Base-by-base conservation (phyloP, 2,797 vertebrate genomes). In the Enteromius paludinosus region DNA sequence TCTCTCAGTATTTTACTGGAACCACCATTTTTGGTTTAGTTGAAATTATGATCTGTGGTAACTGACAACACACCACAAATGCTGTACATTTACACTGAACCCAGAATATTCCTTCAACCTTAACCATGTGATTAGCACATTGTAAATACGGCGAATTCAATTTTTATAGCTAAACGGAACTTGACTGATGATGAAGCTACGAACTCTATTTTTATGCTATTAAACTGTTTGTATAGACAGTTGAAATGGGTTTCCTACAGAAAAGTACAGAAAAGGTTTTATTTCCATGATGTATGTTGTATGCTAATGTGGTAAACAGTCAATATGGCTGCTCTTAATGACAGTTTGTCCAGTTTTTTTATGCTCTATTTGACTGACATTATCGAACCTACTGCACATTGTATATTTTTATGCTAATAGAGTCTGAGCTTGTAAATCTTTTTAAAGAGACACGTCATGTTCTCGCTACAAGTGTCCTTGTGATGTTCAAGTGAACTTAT, bases 161-260 rank as follows among this genome's bases (percentile, higher is more conserved):
- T 90, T 95, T 95, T 95, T 95, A 92, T 94, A 95, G 92, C 89
- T 76, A 88, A 84, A 93, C 87, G 89, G 93, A 91, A 90, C 87
- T 89, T 87, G 91, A 93, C 90, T 84, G 92, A 92, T 84, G 92
- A 91, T 73, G 69, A 90, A 93, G 93, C 89, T 90, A 90, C 7
- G 78, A 71, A 84, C 93, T 95, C 91, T 95, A 95, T 95, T 93
- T 95, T 91, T 94, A 92, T 93, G 91, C 47, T 75, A 90, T 89
- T 84, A 91, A 90, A 38, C 84, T 85, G 87, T 93, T 94, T 94
- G 88, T 94, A 92, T 91, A 89, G 90, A 87, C 71, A 69, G 77
- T 72, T 83, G 61, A 84, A 81, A 85, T 71, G 56, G 70, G 66
- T 86, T 88, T 86, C 85, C 86, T 84, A 86, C 64, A 78, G 73